Evolutionary conservation across 1,140 invertebrate species (phyloP).

Genomic region (Heliothis subflexa): DNA sequence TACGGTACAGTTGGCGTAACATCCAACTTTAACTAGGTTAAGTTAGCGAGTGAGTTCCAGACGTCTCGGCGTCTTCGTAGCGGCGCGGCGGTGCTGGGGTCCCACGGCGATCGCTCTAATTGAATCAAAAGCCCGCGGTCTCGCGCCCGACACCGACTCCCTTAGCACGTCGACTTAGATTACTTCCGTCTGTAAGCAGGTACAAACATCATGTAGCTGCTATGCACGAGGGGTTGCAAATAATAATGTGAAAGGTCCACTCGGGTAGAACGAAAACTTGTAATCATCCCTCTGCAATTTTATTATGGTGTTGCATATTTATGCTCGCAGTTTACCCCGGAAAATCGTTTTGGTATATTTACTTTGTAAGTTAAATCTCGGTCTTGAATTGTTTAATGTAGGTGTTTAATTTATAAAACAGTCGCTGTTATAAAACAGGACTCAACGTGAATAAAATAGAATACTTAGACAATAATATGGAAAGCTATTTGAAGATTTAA

Average conservation of each 20-base stretch:
- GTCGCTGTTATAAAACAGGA: no score
- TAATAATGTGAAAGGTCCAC: conserved; percentile 8
- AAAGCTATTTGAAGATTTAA: no score
- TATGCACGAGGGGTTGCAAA: conserved; percentile 30
- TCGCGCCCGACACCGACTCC: conserved; percentile 66
- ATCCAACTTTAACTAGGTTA: conserved; percentile 29
- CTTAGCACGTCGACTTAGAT: conserved; percentile 78
- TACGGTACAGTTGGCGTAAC: background rate
- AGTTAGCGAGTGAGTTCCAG: conserved; percentile 31
- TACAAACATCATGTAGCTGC: conserved; percentile 1
- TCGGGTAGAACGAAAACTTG: background rate
- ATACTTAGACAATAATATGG: no score
- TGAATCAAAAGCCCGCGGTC: conserved; percentile 72
- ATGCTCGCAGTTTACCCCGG: background rate
- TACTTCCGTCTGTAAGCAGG: conserved; percentile 61
- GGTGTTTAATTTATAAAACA: no score
- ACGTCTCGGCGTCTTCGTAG: conserved; percentile 24
- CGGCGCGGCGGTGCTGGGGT: conserved; percentile 42
- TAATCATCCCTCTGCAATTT: no score
- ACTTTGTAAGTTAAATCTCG: background rate
- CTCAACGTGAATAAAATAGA: no score
- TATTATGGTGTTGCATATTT: no score
- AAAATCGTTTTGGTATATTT: background rate
- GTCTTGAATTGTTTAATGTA: no score
- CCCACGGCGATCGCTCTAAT: conserved; percentile 73